Evolutionary conservation across 2,888 invertebrate species (phyloP).

Genomic region (Cataglyphis livida): DNA sequence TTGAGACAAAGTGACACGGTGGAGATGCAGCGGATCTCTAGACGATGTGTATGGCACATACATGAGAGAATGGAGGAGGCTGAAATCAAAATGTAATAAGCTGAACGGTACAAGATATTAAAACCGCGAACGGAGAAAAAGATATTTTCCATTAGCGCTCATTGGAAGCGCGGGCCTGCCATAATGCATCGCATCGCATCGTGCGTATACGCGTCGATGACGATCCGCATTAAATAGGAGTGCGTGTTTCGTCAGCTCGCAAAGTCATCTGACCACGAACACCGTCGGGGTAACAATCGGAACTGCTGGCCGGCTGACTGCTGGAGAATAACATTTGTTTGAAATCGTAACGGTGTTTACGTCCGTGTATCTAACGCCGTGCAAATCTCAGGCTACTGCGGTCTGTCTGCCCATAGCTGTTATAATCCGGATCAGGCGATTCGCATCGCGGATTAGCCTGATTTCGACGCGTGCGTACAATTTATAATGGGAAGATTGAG

Average conservation of each 20-base stretch:
- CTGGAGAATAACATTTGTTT: constrained; percentile 41
- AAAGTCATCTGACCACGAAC: constrained; percentile 52
- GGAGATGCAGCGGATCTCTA: background rate
- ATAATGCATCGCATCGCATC: background rate
- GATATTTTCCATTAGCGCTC: constrained; percentile 72
- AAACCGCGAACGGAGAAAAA: constrained; percentile 30
- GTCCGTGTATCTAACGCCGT: constrained; percentile 21
- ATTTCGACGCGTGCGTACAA: constrained; percentile 6
- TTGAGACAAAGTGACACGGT: constrained; percentile 24
- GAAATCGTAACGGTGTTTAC: constrained; percentile 47
- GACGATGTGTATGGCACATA: background rate
- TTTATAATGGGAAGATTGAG: background rate
- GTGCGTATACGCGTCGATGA: background rate
- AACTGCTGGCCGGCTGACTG: background rate
- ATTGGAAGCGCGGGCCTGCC: constrained; percentile 29
- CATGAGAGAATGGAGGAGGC: background rate
- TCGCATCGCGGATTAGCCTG: constrained; percentile 21
- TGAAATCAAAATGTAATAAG: constrained; percentile 32
- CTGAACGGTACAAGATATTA: constrained; percentile 78
- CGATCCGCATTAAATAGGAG: constrained; percentile 8
- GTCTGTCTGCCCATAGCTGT: constrained; percentile 7
- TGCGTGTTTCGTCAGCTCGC: constrained; percentile 34
- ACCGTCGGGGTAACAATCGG: constrained; percentile 2
- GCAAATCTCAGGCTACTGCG: constrained; percentile 28
- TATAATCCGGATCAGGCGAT: constrained; percentile 10